Percentiles rank a stretch among this genome's conserved stretches.
phyloP scores from a whole-genome alignment of 2,888 invertebrate genomes.

The Hydriomena furcata region DNA sequence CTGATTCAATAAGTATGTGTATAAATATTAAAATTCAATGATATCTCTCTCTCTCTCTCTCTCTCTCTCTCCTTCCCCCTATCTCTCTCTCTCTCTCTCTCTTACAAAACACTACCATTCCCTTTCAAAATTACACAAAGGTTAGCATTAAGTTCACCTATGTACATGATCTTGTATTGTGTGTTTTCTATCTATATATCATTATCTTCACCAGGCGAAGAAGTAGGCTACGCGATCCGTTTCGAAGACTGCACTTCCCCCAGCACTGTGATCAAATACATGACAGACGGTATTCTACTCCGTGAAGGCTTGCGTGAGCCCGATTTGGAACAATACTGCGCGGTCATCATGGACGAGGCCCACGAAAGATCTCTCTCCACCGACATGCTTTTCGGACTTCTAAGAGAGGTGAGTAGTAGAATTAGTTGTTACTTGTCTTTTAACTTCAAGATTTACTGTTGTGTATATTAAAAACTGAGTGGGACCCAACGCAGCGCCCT shows the following conservation, averaged over 20 bases:
- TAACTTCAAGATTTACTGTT: not conserved
- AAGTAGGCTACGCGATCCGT: constrained; percentile 99
- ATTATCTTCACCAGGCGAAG: constrained; percentile 84
- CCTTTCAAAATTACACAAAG: too few relatives aligned
- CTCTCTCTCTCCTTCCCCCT: too few relatives aligned
- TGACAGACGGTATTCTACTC: constrained; percentile 99
- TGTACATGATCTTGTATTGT: too few relatives aligned
- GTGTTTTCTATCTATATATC: too few relatives aligned
- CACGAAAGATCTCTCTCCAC: constrained; percentile 99
- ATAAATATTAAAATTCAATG: too few relatives aligned
- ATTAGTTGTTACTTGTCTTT: not conserved
- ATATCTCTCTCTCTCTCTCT: too few relatives aligned
- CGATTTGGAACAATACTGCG: constrained; percentile 98
- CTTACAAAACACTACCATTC: too few relatives aligned
- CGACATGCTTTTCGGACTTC: constrained; percentile 97
- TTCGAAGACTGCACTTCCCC: constrained; percentile 99
- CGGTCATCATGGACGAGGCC: constrained; percentile 99
- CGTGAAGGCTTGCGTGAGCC: constrained; percentile 98
- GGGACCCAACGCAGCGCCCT: not conserved
- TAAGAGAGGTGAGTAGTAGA: constrained; percentile 89
- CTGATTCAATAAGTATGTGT: too few relatives aligned
- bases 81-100: too few relatives aligned
- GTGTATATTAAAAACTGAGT: not conserved
- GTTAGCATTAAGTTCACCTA: too few relatives aligned
- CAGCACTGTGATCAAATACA: constrained; percentile 97